A percentile compares a stretch with the other conserved stretches of the same genome.
These are phyloP conservation scores for Octopus sinensis DNA, from an alignment of 1,140 invertebrate species.

Conservation along the genomic window DNA sequence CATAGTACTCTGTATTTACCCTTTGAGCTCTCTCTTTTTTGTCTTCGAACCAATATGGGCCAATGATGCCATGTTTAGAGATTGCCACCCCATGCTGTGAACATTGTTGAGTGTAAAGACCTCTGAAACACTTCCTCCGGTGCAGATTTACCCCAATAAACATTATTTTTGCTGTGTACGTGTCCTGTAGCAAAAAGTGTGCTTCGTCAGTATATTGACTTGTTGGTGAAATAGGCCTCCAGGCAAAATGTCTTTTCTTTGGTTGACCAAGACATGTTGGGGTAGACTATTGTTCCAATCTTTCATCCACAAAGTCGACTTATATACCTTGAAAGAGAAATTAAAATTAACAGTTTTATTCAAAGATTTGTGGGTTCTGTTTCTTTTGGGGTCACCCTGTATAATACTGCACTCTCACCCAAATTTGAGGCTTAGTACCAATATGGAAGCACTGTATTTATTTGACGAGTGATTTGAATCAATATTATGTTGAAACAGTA, in stretches of 20 bases:
- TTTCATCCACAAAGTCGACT: neutral
- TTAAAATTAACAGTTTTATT: neutral
- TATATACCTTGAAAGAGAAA: neutral
- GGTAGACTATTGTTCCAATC: neutral
- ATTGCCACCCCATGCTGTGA: neutral
- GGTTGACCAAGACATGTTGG: neutral
- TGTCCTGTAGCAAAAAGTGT: neutral
- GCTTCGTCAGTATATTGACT: neutral
- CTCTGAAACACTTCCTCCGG: neutral
- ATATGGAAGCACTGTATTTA: no score
- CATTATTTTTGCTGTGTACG: neutral
- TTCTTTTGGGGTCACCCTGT: neutral
- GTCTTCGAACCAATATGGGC: neutral
- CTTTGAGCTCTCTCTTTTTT: neutral
- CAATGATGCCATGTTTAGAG: neutral
- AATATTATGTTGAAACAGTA: no score
- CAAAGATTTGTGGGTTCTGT: neutral
- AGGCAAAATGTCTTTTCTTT: conserved; percentile 5
- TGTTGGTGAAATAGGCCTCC: neutral
- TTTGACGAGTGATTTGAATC: no score
- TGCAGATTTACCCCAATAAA: neutral
- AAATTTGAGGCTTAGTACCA: no score
- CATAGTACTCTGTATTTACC: neutral
- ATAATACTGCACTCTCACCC: no score
- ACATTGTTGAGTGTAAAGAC: neutral